Evolutionary conservation across 2,888 invertebrate genomes (phyloP), one percentile per base, ranked within the genome.

Genomic region (Coelogynopora nodosa): DNA sequence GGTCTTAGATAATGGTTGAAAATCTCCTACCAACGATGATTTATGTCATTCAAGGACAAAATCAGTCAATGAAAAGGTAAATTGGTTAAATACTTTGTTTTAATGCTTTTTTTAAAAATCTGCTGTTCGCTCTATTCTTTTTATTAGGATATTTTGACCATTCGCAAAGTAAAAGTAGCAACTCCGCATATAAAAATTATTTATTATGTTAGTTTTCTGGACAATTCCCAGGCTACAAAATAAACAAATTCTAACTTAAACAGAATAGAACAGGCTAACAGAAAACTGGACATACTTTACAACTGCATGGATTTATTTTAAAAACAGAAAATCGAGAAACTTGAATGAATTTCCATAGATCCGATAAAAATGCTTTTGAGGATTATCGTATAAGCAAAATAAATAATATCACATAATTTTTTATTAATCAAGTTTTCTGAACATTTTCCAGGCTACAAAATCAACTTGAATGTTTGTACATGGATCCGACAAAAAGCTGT

Each of bases 41-140:
- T 18, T 86, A 86, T 82, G 86, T 86, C 5, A 86, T 86, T 28
- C 30, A 82, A 5, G 86, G 86, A 29, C 81, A 82, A 10, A 30
- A 74, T 49, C 49, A 49, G 49, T 10, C 49, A 10, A 10, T 49
- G 49, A 5, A 5, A 18, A 10, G 49, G 49, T 10, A 49, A 49
- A 10, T 49, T 5, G 18, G 5, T 49, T 49, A 49, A 10, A 49
- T 10, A 10, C 18, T 49, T 49, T 49, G 18, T 5, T 18, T 49
- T 10, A 49, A 49, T 49, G 5, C 5, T 5, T 49, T n/a, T n/a
- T n/a, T n/a, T n/a, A n/a, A n/a, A n/a, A n/a, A n/a, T n/a, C n/a
- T n/a, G n/a, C n/a, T 49, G 49, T 49, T 5, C 5, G 18, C 49
- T 5, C 49, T 49, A 10, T 49, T 5, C 18, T 10, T 49, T 18